Percentiles rank a stretch among this genome's conserved stretches.
phyloP scores from a whole-genome alignment of 2,113 vertebrate genomes.

The Ageneiosus marmoratus region DNA sequence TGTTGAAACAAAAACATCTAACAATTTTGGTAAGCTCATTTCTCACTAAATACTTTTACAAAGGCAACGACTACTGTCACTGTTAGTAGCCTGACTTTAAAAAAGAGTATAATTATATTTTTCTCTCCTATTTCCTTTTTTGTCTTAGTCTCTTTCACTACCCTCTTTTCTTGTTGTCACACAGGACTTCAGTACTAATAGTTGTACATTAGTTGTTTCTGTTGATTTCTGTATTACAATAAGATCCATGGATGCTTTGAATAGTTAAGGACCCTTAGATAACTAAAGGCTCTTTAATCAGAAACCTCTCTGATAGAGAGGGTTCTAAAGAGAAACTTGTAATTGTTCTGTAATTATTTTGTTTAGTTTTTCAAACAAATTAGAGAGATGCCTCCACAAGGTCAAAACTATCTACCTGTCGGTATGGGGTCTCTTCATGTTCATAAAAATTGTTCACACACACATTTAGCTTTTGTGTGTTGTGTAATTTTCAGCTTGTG shows the following conservation, averaged over 20 bases:
- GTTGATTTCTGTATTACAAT: not conserved
- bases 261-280: too few relatives aligned
- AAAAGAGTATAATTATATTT: not conserved
- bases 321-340: not conserved
- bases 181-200: not conserved
- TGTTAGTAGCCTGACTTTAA: not conserved
- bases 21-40: conserved; percentile 8
- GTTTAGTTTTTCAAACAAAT: not conserved
- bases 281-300: too few relatives aligned
- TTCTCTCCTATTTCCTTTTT: not conserved
- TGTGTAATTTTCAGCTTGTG: conserved; percentile 9
- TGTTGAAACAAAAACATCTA: conserved; percentile 18
- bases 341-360: not conserved
- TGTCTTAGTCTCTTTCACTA: not conserved
- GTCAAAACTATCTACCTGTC: not conserved
- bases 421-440: not conserved
- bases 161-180: not conserved
- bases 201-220: not conserved
- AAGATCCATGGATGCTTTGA: not conserved
- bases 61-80: conserved; percentile 1
- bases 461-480: not conserved
- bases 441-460: not conserved
- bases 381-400: not conserved
- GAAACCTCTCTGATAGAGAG: too few relatives aligned
- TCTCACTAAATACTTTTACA: not conserved